A percentile compares a stretch with the other conserved stretches of the same genome.
Evolutionary conservation across 2,888 invertebrate species (phyloP).

Genomic region (Pogonocherus hispidulus): DNA sequence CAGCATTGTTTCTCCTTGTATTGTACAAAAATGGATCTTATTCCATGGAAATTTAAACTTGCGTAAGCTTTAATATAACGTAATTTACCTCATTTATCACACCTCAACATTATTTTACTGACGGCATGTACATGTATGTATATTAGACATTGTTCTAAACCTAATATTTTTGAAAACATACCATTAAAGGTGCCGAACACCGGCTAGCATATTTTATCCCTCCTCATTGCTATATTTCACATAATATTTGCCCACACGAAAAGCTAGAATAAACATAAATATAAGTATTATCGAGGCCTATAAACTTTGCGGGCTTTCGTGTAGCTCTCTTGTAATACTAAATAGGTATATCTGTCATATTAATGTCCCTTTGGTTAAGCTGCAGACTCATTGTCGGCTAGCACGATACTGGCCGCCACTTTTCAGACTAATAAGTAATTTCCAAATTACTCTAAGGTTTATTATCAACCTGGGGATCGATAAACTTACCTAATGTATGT

Average conservation of each 20-base stretch:
- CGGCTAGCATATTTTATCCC: neutral
- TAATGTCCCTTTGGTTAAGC: neutral
- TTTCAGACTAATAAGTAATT: neutral
- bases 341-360: neutral
- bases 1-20: too few relatives aligned
- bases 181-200: neutral
- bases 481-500: neutral
- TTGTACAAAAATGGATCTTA: too few relatives aligned
- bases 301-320: slow-evolving; percentile 42
- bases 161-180: neutral
- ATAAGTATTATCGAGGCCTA: slow-evolving; percentile 49
- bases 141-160: too few relatives aligned
- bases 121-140: too few relatives aligned
- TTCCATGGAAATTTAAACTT: too few relatives aligned
- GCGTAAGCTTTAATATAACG: too few relatives aligned
- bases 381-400: neutral
- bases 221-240: slow-evolving; percentile 36
- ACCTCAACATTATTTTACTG: too few relatives aligned
- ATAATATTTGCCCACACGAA: slow-evolving; percentile 47
- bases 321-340: slow-evolving; percentile 40
- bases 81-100: too few relatives aligned
- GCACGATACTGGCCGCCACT: neutral
- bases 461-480: neutral
- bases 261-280: slow-evolving; percentile 54
- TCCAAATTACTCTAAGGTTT: neutral